These are phyloP conservation scores for Trematocara zebra DNA, from an alignment of 2,113 vertebrate species.

Conservation along the genomic window DNA sequence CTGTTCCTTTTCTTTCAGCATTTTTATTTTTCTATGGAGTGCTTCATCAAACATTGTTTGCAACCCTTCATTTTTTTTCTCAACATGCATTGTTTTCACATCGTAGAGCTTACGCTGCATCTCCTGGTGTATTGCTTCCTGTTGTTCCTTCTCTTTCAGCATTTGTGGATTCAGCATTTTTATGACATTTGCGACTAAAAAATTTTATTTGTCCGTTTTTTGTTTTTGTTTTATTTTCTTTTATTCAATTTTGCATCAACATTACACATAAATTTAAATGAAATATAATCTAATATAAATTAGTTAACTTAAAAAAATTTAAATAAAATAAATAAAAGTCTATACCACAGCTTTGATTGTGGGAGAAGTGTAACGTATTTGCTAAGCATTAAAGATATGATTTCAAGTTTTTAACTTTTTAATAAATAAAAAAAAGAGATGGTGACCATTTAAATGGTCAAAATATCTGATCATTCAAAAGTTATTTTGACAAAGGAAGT, in stretches of 20 bases:
- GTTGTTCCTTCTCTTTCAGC: background rate
- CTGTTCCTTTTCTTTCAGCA: background rate
- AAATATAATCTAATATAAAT: background rate
- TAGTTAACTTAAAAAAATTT: background rate
- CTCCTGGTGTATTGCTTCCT: background rate
- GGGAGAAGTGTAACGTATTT: background rate
- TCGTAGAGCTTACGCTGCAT: background rate
- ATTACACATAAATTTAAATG: background rate
- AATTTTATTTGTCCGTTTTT: rapidly evolving
- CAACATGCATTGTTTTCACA: background rate
- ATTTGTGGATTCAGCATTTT: background rate
- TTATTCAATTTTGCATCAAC: background rate
- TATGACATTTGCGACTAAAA: background rate
- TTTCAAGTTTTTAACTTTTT: background rate
- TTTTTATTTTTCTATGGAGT: background rate
- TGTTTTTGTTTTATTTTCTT: background rate
- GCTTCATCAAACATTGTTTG: background rate
- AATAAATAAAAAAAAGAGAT: background rate
- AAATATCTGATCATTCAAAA: background rate
- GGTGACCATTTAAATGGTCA: background rate
- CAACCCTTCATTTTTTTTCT: background rate
- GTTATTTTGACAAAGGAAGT: background rate
- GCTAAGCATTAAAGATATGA: background rate
- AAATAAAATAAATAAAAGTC: background rate
- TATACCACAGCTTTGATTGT: background rate